Conservation (phyloP, 2,113 vertebrate species). For the Pogona vitticeps region DNA sequence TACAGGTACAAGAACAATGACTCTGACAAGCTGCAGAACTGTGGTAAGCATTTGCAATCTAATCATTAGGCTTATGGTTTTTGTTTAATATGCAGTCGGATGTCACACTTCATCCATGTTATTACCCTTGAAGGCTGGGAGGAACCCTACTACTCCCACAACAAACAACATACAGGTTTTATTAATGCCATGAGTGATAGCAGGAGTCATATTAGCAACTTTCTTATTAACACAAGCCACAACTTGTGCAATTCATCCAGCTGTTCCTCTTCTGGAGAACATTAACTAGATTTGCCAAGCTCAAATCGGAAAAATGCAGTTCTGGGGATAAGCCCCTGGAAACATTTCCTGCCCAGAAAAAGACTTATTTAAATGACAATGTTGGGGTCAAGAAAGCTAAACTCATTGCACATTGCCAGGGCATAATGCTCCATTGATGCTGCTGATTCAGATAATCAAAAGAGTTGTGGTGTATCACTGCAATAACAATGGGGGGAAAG, state of each 20-base stretch:
- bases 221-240: background rate
- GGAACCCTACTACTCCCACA: background rate
- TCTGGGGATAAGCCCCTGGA: background rate
- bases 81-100: background rate
- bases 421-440: background rate
- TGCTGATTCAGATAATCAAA: background rate
- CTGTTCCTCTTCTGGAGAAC: background rate
- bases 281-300: background rate
- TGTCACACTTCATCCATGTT: background rate
- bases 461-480: background rate
- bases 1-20: background rate
- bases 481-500: background rate
- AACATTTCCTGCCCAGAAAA: background rate
- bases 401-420: background rate
- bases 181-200: background rate
- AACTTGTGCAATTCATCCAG: background rate
- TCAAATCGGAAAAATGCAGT: background rate
- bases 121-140: background rate
- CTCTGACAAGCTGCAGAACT: background rate
- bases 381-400: background rate
- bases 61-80: background rate
- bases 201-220: constrained; percentile 3
- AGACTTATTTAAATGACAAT: background rate
- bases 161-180: background rate
- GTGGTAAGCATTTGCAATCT: background rate